Evolutionary conservation across 2,113 vertebrate species (phyloP), one percentile per base, ranked within the genome.

Genomic region (Cyprinodon tularosa): DNA sequence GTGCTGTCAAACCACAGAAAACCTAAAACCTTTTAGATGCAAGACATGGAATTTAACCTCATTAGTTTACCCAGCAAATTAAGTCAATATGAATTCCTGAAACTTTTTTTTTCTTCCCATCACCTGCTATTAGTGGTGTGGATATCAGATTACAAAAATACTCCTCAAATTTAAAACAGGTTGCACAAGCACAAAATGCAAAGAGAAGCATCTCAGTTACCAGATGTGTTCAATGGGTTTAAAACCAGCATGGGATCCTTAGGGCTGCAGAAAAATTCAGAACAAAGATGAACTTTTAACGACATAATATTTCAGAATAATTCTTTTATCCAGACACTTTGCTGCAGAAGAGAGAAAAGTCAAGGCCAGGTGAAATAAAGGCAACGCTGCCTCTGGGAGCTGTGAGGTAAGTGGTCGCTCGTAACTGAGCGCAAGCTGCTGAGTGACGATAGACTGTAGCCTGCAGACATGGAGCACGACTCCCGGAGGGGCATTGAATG

Each of bases 361-460:
- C 78, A 76, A 68, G 76, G 69, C 75, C 81, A 85, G 78, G 80
- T 84, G 84, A 86, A 77, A 68, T 3, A 20, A 78, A 69, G 74
- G 77, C 15, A 20, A 63, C 29, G 60, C 66, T 59, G 73, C 89
- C 37, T 17, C 78, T 67, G 80, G 80, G 81, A 84, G 63, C 0
- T 8, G 62, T 38, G 62, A 73, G 78, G 72, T 87, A 78, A 88
- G 80, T 71, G 76, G 63, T 45, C 0, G 3, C 47, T 61, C 53
- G 77, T 65, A 83, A 62, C 72, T 57, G 63, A 74, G 74, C 68
- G 11, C 61, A 64, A 71, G 81, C 83, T 80, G 68, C 71, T 1
- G 15, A 62, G 57, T 59, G 38, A 9, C 45, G 62, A 64, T 64
- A 81, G 72, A 78, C 70, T 76, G 0, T 22, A 68, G 71, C 82